Evolutionary conservation across 2,113 vertebrate species (phyloP).

Genomic region (Oreochromis spilurus): DNA sequence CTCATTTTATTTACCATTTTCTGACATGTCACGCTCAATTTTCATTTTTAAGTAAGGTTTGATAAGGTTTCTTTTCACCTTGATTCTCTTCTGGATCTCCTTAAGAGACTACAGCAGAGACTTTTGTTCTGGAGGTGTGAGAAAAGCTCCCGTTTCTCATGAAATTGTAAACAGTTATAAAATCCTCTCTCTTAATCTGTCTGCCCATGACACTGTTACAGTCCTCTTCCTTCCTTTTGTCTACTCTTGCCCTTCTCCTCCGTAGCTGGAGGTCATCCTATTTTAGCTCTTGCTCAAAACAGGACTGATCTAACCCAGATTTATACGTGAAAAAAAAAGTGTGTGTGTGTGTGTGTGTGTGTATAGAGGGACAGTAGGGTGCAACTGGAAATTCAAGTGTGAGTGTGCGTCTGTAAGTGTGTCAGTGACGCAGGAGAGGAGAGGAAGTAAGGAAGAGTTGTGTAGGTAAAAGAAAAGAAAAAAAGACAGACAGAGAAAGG

Average conservation of each 20-base stretch:
- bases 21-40: not conserved
- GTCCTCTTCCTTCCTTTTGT: slow-evolving; percentile 24
- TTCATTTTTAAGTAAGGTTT: not conserved
- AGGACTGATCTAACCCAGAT: slow-evolving; percentile 69
- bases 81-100: not conserved
- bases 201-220: not conserved
- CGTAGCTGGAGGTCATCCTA: slow-evolving; percentile 60
- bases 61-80: not conserved
- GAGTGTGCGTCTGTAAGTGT: slow-evolving; percentile 41
- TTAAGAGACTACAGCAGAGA: not conserved
- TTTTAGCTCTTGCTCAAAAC: slow-evolving; percentile 68
- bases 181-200: not conserved
- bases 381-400: slow-evolving; percentile 34
- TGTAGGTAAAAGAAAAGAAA: slow-evolving; percentile 31
- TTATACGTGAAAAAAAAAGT: slow-evolving; percentile 19
- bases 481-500: not conserved
- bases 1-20: not conserved
- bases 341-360: not conserved
- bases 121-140: not conserved
- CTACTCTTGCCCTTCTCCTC: slow-evolving; percentile 39
- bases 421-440: slow-evolving; percentile 56
- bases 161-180: not conserved
- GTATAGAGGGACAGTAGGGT: not conserved
- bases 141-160: not conserved
- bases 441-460: slow-evolving; percentile 13